Evolutionary conservation across 2,797 vertebrate species (phyloP), one percentile per base, ranked within the genome.

Genomic region (Periophthalmus magnuspinnatus): DNA sequence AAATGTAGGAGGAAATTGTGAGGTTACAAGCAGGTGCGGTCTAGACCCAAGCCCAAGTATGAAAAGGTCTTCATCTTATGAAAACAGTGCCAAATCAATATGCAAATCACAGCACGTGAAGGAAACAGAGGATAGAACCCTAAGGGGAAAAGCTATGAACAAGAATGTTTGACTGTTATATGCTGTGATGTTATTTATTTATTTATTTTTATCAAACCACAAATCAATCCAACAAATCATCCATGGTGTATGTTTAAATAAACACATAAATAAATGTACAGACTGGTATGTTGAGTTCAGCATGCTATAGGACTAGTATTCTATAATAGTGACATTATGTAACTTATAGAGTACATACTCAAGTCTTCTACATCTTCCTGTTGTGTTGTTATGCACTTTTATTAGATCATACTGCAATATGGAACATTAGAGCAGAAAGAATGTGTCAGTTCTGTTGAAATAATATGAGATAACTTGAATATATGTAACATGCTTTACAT

Each of bases 401-500:
- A 50, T 2, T 54, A 52, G 52, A 3, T 21, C n/a, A 5, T 57
- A 28, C 55, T 22, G 9, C 68, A 59, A 33, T 19, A 1, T 14
- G 32, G 56, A 17, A 19, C 24, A 58, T 3, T 14, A 58, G 24
- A 45, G 58, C 36, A 47, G 52, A 64, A 19, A 28, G 22, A 64
- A 62, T 6, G 11, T 38, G 59, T 38, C 60, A 16, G n/a, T 38
- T 62, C 21, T 28, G 22, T 28, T 17, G 38, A 63, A 6, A 16
- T 16, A 45, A 45, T 64, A 28, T 64, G 41, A 24, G 61, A 64
- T 28, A 48, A 55, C 33, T 14, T 13, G 4, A 11, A 22, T 5
- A 32, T 1, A 63, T 54, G 38, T 24, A 64, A 21, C 52, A 48
- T 78, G n/a, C 61, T 68, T 63, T 76, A 33, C 71, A 65, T 4